Percentiles rank a stretch among this genome's conserved stretches.
phyloP scores from a whole-genome alignment of 2,113 vertebrate genomes.

The Phrynocephalus versicolor region DNA sequence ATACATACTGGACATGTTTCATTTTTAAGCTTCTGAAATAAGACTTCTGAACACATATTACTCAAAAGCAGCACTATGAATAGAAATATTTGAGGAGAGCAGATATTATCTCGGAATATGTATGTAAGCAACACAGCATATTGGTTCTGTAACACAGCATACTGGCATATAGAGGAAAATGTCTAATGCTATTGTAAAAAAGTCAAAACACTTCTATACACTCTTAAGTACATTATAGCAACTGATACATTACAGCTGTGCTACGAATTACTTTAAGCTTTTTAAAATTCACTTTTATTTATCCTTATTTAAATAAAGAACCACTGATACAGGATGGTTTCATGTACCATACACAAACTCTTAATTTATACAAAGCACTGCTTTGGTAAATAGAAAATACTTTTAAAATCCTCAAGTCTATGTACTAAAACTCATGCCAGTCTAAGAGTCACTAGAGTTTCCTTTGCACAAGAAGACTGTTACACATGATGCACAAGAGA shows the following conservation, averaged over 20 bases:
- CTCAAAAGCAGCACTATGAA: background rate
- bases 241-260: background rate
- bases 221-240: background rate
- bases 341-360: background rate
- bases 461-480: background rate
- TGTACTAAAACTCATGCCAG: background rate
- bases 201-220: background rate
- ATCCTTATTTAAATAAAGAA: background rate
- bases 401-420: background rate
- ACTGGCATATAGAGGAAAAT: background rate
- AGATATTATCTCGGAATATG: background rate
- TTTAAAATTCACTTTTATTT: background rate
- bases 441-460: background rate
- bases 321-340: background rate
- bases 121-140: too few species aligned
- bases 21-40: background rate
- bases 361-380: background rate
- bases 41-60: background rate
- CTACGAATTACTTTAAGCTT: background rate
- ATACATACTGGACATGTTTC: background rate
- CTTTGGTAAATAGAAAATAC: background rate
- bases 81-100: background rate
- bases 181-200: background rate
- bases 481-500: background rate
- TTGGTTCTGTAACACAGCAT: background rate